Percentiles rank a stretch among this genome's conserved stretches.
These are phyloP conservation scores for Synanthedon tipuliformis DNA, from an alignment of 2,888 invertebrate species.

Conservation along the genomic window DNA sequence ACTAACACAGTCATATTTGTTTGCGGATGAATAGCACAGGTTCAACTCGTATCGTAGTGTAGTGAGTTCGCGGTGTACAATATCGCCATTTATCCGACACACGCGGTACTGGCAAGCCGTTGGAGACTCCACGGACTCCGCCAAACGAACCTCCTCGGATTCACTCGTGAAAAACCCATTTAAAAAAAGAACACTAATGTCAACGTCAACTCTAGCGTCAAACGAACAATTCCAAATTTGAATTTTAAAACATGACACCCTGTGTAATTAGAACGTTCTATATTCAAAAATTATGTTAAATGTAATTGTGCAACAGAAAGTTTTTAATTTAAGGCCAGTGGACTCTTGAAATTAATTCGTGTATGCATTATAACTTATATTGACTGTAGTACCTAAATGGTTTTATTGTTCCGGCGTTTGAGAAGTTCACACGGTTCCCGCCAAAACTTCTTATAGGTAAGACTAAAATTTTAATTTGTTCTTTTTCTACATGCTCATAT, in stretches of 20 bases:
- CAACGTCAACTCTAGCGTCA: too few species aligned
- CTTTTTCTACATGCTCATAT: too few species aligned
- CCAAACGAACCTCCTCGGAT: slow-evolving; percentile 4
- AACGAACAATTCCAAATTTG: too few species aligned
- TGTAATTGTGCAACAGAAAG: not conserved
- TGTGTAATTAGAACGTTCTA: too few species aligned
- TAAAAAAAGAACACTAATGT: not conserved
- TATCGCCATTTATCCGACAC: slow-evolving; percentile 53
- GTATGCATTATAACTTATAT: slow-evolving; percentile 16
- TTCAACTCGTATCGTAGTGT: slow-evolving; percentile 5
- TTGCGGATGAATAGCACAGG: slow-evolving; percentile 23
- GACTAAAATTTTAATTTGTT: slow-evolving; percentile 7
- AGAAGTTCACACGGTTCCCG: slow-evolving; percentile 31
- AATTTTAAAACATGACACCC: too few species aligned
- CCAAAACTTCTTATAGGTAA: slow-evolving; percentile 30
- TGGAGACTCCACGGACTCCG: slow-evolving; percentile 15
- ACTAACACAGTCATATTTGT: slow-evolving; percentile 4
- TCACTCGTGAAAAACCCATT: not conserved
- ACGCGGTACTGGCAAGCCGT: slow-evolving; percentile 49
- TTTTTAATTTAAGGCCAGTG: not conserved
- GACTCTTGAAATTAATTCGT: slow-evolving; percentile 1
- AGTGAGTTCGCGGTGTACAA: slow-evolving; percentile 14
- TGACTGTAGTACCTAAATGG: slow-evolving; percentile 24
- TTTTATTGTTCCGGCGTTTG: slow-evolving; percentile 28
- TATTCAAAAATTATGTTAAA: too few species aligned